Conservation (phyloP, 1,140 invertebrate species). For the Neodiprion virginianus region DNA sequence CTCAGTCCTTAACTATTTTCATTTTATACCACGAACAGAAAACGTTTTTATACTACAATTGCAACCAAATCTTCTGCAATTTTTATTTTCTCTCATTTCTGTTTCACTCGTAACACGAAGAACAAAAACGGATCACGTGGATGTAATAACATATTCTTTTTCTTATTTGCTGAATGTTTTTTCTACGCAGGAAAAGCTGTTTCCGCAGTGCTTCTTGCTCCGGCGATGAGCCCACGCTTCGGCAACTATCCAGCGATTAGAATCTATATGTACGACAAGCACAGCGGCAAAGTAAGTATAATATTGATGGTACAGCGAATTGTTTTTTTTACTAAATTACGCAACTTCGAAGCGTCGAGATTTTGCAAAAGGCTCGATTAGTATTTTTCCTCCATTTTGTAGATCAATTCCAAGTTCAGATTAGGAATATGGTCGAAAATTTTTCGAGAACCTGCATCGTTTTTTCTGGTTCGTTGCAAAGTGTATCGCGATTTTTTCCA, state of each 20-base stretch:
- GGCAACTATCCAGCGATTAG: not conserved
- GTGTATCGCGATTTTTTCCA: too few species aligned
- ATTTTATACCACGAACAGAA: too few species aligned
- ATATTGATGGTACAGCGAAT: not conserved
- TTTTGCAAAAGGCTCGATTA: not conserved
- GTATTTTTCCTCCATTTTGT: not conserved
- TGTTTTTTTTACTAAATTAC: not conserved
- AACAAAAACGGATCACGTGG: not conserved
- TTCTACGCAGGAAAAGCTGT: not conserved
- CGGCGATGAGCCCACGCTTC: not conserved
- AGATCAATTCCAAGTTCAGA: too few species aligned
- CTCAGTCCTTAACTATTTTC: too few species aligned
- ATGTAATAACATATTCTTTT: not conserved
- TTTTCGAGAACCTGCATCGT: too few species aligned
- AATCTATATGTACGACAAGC: slow-evolving; percentile 7
- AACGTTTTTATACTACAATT: not conserved
- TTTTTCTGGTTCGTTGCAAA: too few species aligned
- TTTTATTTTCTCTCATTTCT: not conserved
- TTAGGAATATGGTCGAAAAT: too few species aligned
- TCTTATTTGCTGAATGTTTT: not conserved
- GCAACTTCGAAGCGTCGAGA: too few species aligned
- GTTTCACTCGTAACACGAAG: too few species aligned
- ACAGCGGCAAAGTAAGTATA: not conserved
- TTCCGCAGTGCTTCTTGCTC: not conserved
- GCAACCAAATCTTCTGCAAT: not conserved